Evolutionary conservation across 1,140 invertebrate genomes (phyloP).

Genomic region (Onthophagus taurus): DNA sequence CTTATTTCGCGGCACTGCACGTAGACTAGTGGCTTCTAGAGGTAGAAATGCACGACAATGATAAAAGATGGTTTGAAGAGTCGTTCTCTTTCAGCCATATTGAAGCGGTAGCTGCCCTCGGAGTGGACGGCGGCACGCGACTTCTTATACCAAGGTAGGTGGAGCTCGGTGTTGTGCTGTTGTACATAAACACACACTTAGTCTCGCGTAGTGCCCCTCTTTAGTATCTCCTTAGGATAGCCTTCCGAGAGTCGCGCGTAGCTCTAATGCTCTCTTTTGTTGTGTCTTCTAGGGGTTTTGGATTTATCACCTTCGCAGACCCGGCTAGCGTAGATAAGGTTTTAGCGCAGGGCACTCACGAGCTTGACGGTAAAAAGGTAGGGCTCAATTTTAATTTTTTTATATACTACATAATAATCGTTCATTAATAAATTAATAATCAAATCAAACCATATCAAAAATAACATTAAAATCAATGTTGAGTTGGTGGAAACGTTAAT

Average conservation of each 20-base stretch:
- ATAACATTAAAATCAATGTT: too few relatives aligned
- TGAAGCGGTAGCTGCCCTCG: slow-evolving; percentile 29
- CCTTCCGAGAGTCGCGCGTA: slow-evolving; percentile 4
- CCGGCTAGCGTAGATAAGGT: slow-evolving; percentile 91
- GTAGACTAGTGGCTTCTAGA: slow-evolving; percentile 25
- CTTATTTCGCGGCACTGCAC: slow-evolving; percentile 14
- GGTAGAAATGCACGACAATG: slow-evolving; percentile 31
- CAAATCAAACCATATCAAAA: too few relatives aligned
- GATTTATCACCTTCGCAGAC: slow-evolving; percentile 92
- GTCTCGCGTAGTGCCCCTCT: slow-evolving; percentile 23
- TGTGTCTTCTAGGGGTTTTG: slow-evolving; percentile 89
- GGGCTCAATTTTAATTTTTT: too few relatives aligned
- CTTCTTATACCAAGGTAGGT: slow-evolving; percentile 37
- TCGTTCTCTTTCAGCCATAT: slow-evolving; percentile 37
- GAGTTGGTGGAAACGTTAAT: too few relatives aligned
- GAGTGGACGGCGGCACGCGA: slow-evolving; percentile 32
- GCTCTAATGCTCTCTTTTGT: slow-evolving; percentile 36
- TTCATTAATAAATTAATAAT: too few relatives aligned
- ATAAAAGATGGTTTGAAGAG: slow-evolving; percentile 37
- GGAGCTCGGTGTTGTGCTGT: slow-evolving; percentile 25
- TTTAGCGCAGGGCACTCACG: slow-evolving; percentile 84
- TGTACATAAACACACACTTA: slow-evolving; percentile 22
- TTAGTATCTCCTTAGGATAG: slow-evolving; percentile 7
- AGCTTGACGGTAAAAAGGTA: slow-evolving; percentile 93
- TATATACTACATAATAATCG: too few relatives aligned